Percentiles rank a stretch among this genome's conserved stretches.
phyloP scores from a whole-genome alignment of 2,797 vertebrate species.

The Chaetodon trifasciatus region DNA sequence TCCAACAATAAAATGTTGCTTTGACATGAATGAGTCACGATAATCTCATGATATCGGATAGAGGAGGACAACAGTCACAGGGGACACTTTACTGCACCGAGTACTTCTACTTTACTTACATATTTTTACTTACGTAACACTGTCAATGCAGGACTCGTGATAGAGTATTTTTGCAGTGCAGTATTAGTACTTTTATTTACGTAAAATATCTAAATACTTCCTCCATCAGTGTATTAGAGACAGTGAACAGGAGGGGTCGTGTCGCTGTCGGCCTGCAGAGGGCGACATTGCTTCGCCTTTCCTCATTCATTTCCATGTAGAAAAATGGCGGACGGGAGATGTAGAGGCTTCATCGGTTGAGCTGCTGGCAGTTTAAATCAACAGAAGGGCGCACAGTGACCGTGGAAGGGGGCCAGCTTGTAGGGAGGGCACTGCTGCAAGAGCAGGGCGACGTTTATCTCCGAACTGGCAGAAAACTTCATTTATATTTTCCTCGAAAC shows the following conservation, averaged over 20 bases:
- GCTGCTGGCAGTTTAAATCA: conserved; percentile 61
- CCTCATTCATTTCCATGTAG: conserved; percentile 58
- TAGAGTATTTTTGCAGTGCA: neutral
- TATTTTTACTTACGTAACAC: neutral
- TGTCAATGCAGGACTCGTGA: neutral
- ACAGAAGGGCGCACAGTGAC: conserved; percentile 23
- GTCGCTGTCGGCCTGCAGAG: conserved; percentile 37
- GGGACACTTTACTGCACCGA: neutral
- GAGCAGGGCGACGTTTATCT: conserved; percentile 11
- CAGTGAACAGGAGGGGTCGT: neutral
- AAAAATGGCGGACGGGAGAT: conserved; percentile 88
- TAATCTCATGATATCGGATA: neutral
- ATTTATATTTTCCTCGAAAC: conserved; percentile 3
- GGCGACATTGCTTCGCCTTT: conserved; percentile 25
- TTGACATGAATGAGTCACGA: neutral
- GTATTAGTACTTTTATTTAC: neutral
- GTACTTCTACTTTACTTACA: neutral
- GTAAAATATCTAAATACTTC: neutral
- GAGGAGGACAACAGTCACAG: neutral
- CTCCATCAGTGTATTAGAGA: neutral
- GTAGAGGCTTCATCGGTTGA: conserved; percentile 73
- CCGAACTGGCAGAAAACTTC: neutral
- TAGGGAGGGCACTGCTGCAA: conserved; percentile 29
- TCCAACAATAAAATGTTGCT: neutral
- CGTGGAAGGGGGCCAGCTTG: conserved; percentile 33